A percentile compares a stretch with the other conserved stretches of the same genome.
Evolutionary conservation across 2,113 vertebrate species (phyloP).

Genomic region (Typhlomys cinereus): DNA sequence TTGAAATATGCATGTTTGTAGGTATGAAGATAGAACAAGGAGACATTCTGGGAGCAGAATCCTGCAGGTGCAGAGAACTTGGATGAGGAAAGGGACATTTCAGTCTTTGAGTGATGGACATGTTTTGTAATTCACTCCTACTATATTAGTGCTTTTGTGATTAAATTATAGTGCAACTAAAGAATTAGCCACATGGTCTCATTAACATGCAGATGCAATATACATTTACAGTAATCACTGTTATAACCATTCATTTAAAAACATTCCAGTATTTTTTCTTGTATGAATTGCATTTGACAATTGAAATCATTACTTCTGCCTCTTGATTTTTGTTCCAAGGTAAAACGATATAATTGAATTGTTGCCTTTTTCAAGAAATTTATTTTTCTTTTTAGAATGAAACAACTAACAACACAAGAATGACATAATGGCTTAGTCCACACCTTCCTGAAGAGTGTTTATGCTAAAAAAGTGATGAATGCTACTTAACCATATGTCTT

Average conservation of each 20-base stretch:
- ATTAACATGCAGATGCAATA: neutral
- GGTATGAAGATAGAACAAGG: neutral
- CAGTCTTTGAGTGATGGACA: neutral
- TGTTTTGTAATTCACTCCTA: conserved; percentile 3
- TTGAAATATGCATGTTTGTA: neutral
- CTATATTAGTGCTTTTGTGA: neutral
- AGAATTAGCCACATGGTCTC: neutral
- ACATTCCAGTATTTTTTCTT: neutral
- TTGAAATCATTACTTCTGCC: neutral
- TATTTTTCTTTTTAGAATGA: neutral
- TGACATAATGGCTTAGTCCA: neutral
- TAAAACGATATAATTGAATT: neutral
- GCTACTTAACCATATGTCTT: neutral
- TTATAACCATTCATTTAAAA: neutral
- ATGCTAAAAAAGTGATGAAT: neutral
- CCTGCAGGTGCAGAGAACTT: neutral
- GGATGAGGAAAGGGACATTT: neutral
- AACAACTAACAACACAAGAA: neutral
- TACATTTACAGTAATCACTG: neutral
- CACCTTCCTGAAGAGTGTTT: neutral
- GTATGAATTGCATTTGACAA: neutral
- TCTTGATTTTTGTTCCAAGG: neutral
- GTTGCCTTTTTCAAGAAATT: neutral
- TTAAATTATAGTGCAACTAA: conserved; percentile 10
- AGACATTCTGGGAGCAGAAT: neutral